Conservation (phyloP, 2,113 vertebrate species). For the Tichodroma muraria region DNA sequence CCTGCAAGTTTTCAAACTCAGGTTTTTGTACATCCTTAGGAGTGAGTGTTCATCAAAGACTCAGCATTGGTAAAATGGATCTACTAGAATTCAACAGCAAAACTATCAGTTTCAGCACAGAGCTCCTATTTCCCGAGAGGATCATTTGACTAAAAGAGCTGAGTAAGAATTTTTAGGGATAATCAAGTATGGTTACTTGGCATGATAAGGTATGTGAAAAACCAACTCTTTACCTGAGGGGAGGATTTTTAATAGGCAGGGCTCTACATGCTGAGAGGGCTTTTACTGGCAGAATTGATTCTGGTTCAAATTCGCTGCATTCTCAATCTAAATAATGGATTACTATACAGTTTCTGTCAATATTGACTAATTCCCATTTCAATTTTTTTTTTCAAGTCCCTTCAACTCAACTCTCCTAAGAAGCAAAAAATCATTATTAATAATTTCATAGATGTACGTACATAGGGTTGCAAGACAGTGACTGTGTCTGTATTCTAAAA, state of each 20-base stretch:
- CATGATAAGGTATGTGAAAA: neutral
- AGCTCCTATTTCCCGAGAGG: neutral
- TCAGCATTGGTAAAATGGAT: neutral
- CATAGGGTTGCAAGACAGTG: neutral
- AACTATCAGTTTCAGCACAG: neutral
- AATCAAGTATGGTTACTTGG: neutral
- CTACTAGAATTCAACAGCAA: neutral
- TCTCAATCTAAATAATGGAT: neutral
- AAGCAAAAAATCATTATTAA: neutral
- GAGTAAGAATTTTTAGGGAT: neutral
- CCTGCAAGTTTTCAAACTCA: neutral
- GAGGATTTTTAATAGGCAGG: neutral
- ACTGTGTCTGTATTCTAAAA: neutral
- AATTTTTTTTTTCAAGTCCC: neutral
- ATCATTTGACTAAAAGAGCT: neutral
- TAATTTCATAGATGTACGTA: neutral
- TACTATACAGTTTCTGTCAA: neutral
- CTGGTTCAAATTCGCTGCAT: neutral
- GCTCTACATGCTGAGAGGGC: neutral
- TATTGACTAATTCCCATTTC: neutral
- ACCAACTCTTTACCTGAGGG: neutral
- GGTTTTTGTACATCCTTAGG: neutral
- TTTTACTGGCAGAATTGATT: neutral
- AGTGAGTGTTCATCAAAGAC: neutral
- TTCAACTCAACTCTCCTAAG: neutral